phyloP scores from a whole-genome alignment of 2,888 invertebrate genomes.

The Lasioglossum zephyrum region DNA sequence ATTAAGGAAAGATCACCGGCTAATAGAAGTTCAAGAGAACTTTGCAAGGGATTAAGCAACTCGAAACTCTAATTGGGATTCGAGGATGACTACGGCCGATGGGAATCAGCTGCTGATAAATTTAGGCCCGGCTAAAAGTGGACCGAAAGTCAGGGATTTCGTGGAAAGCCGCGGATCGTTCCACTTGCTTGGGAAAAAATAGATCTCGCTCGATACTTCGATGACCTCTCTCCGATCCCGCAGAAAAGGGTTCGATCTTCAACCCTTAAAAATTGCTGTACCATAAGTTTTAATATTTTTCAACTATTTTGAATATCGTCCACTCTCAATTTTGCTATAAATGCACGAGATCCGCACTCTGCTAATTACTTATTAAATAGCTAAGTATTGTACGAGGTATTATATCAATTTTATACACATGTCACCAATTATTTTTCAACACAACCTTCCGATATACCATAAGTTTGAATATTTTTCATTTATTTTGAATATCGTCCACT shows the following conservation, averaged over 20 bases:
- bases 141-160: conserved; percentile 25
- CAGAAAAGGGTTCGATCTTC: background rate
- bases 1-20: background rate
- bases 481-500: too few relatives aligned
- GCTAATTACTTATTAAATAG: too few relatives aligned
- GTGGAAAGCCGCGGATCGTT: conserved; percentile 2
- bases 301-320: too few relatives aligned
- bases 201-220: background rate
- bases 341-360: too few relatives aligned
- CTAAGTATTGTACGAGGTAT: too few relatives aligned
- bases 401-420: too few relatives aligned
- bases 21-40: background rate
- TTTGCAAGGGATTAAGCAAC: background rate
- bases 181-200: conserved; percentile 1
- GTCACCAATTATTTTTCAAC: too few relatives aligned
- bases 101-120: conserved; percentile 25
- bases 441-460: too few relatives aligned
- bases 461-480: too few relatives aligned
- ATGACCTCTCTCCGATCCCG: background rate
- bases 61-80: background rate
- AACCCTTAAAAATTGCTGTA: too few relatives aligned
- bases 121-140: conserved; percentile 29
- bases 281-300: too few relatives aligned
- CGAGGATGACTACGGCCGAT: background rate
- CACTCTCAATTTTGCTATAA: too few relatives aligned